Evolutionary conservation across 2,888 invertebrate genomes (phyloP).

Genomic region (Imbricaverruca yamaguchii): DNA sequence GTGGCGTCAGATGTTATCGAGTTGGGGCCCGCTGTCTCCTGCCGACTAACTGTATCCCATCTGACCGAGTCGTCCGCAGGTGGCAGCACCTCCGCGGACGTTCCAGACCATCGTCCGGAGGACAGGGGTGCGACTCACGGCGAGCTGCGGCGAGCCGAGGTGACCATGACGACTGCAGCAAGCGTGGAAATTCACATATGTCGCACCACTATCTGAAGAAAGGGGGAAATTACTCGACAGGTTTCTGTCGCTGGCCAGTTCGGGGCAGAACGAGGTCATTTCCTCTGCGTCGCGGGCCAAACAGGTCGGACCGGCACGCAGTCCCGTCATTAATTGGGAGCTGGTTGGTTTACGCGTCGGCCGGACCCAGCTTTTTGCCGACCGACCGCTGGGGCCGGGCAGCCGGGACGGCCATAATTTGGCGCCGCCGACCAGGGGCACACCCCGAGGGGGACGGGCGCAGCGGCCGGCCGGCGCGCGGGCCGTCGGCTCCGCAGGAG

Average conservation of each 20-base stretch:
- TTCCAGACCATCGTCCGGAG: too few relatives aligned
- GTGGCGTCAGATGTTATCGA: neutral
- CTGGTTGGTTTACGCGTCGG: neutral
- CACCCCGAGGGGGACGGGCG: neutral
- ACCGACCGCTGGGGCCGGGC: neutral
- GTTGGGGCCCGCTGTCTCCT: neutral
- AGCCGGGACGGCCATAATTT: neutral
- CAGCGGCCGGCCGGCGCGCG: neutral
- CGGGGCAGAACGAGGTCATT: neutral
- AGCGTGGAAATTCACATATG: too few relatives aligned
- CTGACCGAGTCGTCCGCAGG: neutral
- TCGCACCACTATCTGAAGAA: too few relatives aligned
- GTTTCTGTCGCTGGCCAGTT: too few relatives aligned
- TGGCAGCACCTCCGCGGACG: neutral
- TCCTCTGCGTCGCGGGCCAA: neutral
- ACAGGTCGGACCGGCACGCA: neutral
- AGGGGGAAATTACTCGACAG: too few relatives aligned
- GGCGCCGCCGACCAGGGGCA: neutral
- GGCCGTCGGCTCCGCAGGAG: neutral
- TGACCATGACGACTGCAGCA: too few relatives aligned
- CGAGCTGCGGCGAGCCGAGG: too few relatives aligned
- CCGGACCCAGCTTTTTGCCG: neutral
- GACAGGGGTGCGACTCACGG: too few relatives aligned
- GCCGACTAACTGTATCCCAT: neutral
- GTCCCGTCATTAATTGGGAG: neutral